Percentiles rank a stretch among this genome's conserved stretches.
These are phyloP conservation scores for Seira ritae DNA, from an alignment of 2,888 invertebrate genomes.

Conservation along the genomic window DNA sequence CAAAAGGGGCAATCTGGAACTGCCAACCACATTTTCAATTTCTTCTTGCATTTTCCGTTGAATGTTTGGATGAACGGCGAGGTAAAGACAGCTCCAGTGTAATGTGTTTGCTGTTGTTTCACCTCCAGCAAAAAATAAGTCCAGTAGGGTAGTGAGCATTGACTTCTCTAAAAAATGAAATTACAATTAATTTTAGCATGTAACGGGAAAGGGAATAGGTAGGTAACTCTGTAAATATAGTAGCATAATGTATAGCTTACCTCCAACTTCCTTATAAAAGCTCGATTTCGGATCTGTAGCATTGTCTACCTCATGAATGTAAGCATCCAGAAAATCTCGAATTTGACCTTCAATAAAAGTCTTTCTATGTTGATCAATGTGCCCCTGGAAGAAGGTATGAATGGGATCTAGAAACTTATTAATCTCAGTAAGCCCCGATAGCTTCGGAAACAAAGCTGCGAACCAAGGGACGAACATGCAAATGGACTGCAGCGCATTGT, in stretches of 20 bases:
- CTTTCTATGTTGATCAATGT: conserved; percentile 43
- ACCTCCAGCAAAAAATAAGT: conserved; percentile 91
- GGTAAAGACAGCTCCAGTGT: conserved; percentile 85
- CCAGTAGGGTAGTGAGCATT: conserved; percentile 87
- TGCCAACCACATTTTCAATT: conserved; percentile 85
- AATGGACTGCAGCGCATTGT: conserved; percentile 51
- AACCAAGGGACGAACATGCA: conserved; percentile 68
- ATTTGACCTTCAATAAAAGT: conserved; percentile 39
- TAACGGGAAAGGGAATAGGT: no score
- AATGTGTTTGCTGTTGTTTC: conserved; percentile 90
- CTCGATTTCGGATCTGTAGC: conserved; percentile 60
- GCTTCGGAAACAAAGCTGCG: conserved; percentile 57
- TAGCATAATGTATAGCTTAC: conserved; percentile 36
- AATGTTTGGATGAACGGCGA: conserved; percentile 83
- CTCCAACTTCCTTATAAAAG: conserved; percentile 60
- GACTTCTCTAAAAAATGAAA: conserved; percentile 80
- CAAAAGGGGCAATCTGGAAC: conserved; percentile 82
- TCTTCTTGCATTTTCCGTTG: conserved; percentile 87
- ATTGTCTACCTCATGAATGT: conserved; percentile 56
- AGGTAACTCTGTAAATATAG: no score
- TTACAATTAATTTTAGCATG: not conserved
- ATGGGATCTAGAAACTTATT: conserved; percentile 53
- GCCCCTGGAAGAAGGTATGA: conserved; percentile 43
- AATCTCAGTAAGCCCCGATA: conserved; percentile 56
- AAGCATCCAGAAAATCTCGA: conserved; percentile 60